Evolutionary conservation across 2,888 invertebrate genomes (phyloP).

Genomic region (Chrysomela aeneicollis): DNA sequence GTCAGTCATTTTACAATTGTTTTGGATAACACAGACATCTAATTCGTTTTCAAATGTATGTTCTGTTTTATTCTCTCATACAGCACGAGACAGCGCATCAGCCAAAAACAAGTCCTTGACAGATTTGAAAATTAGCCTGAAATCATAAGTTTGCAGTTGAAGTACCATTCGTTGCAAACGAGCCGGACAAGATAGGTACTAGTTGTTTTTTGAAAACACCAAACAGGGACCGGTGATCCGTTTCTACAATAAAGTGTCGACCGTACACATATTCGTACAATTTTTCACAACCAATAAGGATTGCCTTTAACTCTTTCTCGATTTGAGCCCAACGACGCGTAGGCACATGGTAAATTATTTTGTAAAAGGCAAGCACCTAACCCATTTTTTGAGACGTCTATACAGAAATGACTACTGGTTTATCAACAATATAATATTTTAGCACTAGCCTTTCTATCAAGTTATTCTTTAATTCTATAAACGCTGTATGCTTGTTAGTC

Average conservation of each 20-base stretch:
- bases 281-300: slow-evolving; percentile 5
- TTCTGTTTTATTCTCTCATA: neutral
- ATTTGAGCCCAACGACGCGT: neutral
- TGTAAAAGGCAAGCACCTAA: no score
- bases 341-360: no score
- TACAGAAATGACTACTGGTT: slow-evolving; percentile 62
- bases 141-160: slow-evolving; percentile 30
- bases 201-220: slow-evolving; percentile 16
- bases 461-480: no score
- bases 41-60: slow-evolving; percentile 4
- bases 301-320: neutral
- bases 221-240: slow-evolving; percentile 18
- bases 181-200: slow-evolving; percentile 11
- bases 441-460: no score
- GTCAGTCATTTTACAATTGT: neutral
- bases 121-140: slow-evolving; percentile 26
- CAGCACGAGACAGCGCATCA: slow-evolving; percentile 9
- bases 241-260: slow-evolving; percentile 24
- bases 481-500: no score
- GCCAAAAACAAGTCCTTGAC: slow-evolving; percentile 20
- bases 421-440: neutral
- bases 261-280: slow-evolving; percentile 23
- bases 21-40: slow-evolving; percentile 6
- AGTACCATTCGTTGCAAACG: slow-evolving; percentile 26
- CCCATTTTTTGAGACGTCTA: slow-evolving; percentile 17